Conservation (phyloP, 2,888 invertebrate species). For the Branchellion lobata region DNA sequence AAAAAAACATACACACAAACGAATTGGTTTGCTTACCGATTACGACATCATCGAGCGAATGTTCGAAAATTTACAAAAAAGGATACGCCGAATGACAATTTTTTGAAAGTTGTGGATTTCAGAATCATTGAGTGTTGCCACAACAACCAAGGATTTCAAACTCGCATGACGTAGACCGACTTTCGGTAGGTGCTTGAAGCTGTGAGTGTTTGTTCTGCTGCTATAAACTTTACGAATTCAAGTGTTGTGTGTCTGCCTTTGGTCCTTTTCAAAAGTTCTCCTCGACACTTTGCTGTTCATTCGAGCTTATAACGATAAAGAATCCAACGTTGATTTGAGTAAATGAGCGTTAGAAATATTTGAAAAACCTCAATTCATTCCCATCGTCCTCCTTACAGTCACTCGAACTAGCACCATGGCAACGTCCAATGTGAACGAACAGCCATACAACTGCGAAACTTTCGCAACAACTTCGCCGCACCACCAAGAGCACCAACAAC, state of each 20-base stretch:
- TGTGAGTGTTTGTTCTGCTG: not conserved
- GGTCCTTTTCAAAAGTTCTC: not conserved
- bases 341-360: no score
- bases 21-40: no score
- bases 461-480: constrained; percentile 16
- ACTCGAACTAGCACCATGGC: not conserved
- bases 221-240: constrained; percentile 1
- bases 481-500: constrained; percentile 6
- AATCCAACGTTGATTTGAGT: no score
- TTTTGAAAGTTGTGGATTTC: not conserved
- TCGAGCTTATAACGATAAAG: not conserved
- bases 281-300: not conserved
- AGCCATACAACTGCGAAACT: constrained; percentile 7
- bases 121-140: not conserved
- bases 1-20: no score
- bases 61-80: not conserved
- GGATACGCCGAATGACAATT: not conserved
- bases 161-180: constrained; percentile 10
- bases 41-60: no score
- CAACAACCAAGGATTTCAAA: not conserved
- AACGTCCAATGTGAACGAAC: not conserved
- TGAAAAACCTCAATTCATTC: no score
- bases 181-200: constrained; percentile 16
- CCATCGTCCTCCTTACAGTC: no score
- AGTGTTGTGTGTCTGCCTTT: not conserved